Evolutionary conservation across 2,113 vertebrate genomes (phyloP).

Genomic region (Pholis gunnellus): DNA sequence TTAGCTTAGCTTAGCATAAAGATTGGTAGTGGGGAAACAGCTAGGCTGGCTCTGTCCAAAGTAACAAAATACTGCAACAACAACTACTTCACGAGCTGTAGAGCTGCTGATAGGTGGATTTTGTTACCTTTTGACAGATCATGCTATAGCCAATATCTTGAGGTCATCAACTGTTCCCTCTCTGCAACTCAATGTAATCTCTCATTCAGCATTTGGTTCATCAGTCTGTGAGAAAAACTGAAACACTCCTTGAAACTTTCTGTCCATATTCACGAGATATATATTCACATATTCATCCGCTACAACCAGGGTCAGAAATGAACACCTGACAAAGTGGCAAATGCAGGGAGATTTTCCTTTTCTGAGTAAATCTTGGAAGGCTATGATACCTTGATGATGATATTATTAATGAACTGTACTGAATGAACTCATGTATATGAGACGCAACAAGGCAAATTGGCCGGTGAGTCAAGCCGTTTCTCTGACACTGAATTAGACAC

Average conservation of each 20-base stretch:
- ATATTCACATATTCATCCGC: not conserved
- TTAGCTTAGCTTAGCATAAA: constrained; percentile 1
- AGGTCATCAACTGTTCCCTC: too few relatives aligned
- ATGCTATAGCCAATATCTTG: too few relatives aligned
- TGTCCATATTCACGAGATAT: not conserved
- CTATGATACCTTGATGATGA: not conserved
- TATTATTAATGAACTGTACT: not conserved
- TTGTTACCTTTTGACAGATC: not conserved
- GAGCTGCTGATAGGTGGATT: not conserved
- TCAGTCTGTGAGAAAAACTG: not conserved
- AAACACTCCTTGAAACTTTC: not conserved
- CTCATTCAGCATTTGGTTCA: not conserved
- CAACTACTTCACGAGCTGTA: not conserved
- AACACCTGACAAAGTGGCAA: not conserved
- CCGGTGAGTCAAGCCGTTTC: not conserved
- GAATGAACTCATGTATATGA: not conserved
- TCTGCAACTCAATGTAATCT: not conserved
- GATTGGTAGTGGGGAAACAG: not conserved
- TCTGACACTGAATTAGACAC: not conserved
- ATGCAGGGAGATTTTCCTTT: not conserved
- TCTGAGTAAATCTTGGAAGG: not conserved
- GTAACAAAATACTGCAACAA: not conserved
- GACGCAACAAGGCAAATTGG: not conserved
- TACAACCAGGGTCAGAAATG: not conserved
- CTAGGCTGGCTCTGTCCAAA: not conserved